Base-by-base conservation (phyloP, 2,113 vertebrate species). In the Romanogobio albipinnatus region DNA sequence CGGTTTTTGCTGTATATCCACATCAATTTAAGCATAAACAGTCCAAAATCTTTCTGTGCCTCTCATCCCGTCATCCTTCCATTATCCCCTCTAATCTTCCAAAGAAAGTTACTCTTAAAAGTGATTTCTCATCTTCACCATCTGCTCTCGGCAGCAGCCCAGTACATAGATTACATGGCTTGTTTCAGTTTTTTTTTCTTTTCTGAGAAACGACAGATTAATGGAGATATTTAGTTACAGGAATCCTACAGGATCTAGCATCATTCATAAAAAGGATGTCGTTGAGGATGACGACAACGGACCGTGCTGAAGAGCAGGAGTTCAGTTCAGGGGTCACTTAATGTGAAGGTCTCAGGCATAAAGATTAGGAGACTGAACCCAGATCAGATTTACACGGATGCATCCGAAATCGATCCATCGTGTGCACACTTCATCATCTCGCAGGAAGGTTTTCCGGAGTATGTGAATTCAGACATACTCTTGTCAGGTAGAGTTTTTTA, bases 191-290 rank as follows among this genome's bases (percentile, higher is more conserved):
- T 49, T 1, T n/a, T 47, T 62, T 1, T n/a, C 19, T 49, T 79
- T 59, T 49, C 66, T 17, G 70, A 68, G 86, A 88, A 86, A 76
- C 1, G 5, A 8, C 61, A 85, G 82, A 88, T 88, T 74, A 85
- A 45, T 61, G 26, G 24, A 76, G 74, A 84, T 43, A 36, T 66
- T 39, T 70, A 66, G 73, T 62, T 75, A 86, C 17, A 56, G 70
- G 26, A 85, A 84, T 75, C 43, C 58, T 26, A 6, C 76, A 15
- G 76, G 76, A 24, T 61, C 19, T 13, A 15, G 24, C 24, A 15
- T 29, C 1, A 29, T 73, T 10, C 22, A 59, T 26, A 58, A 39
- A 39, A 49, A 9, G 5, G 26, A 17, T 64, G 49, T 33, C 0
- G 15, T 29, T 3, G 14, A 76, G 45, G 24, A 0, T 53, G 51